Evolutionary conservation across 2,113 vertebrate species (phyloP), one percentile per base, ranked within the genome.

Genomic region (Furnarius figulus): DNA sequence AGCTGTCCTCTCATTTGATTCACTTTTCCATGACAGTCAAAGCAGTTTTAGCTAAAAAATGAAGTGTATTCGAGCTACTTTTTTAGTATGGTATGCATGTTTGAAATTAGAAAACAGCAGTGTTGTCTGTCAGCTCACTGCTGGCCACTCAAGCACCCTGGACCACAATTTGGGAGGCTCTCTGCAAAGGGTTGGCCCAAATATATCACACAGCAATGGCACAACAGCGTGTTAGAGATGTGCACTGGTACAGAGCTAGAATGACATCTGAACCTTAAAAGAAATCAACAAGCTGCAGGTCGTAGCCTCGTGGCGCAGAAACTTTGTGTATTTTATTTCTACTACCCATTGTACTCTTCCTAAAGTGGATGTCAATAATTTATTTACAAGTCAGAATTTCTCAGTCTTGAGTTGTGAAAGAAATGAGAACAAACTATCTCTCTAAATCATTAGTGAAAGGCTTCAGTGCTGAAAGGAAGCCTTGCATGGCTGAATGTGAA

Each of bases 301-400:
- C 72, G 47, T 80, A 27, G 39, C 40, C 23, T 82, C 33, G 12
- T 44, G 72, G 31, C n/a, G 35, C 59, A 50, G 40, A 89, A 95
- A 89, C 62, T 72, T 84, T 15, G 6, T 62, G 35, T 62, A 12
- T 83, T 92, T 95, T 83, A 68, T 89, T 96, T 84, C 47, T 35
- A 21, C 66, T 90, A 27, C 35, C 35, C 39, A 39, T 55, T 59
- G 33, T 76, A 65, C 79, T 75, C 40, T 59, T 94, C 63, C 65
- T 89, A 68, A 93, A 96, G 63, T 84, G 75, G 50, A 55, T 76
- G 76, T 68, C 89, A 95, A 62, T 95, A 95, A 95, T 95, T 89
- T 87, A 82, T 93, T 93, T 90, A 76, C 82, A 78, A 79, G 66
- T 71, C 67, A 77, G 82, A 87, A 33, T 91, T 92, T 86, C 71